Base-by-base conservation (phyloP, 2,797 vertebrate species). In the Tolypeutes matacus region DNA sequence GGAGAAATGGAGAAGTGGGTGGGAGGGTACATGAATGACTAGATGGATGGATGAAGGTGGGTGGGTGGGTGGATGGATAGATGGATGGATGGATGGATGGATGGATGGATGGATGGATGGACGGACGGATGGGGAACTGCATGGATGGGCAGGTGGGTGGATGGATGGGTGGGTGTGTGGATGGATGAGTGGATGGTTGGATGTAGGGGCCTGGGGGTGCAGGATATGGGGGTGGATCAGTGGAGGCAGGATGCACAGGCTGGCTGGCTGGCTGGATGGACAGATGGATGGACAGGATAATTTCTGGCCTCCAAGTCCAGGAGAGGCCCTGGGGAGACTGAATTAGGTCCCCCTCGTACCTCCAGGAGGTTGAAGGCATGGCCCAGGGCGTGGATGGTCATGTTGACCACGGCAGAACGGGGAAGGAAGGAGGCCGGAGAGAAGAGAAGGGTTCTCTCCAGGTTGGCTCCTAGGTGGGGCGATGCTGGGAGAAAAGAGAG, bases 341-440 rank as follows among this genome's bases (percentile, higher is more conserved):
- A 2, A 39, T 0, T 5, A n/a, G 65, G 23, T 15, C 0, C 1
- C 29, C 82, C 95, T 98, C 98, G 98, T 97, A 98, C 99, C 98
- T 99, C 99, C 81, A 99, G 95, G 21, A 99, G 96, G 98, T 99
- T 99, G 96, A 99, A 95, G 78, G 99, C 98, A 97, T 96, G 98
- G 7, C 99, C 99, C 56, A 99, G 97, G 64, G 98, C 91, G 60
- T 99, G 98, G 31, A 98, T 51, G 0, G 99, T 99, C 95, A 99
- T 90, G 97, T 99, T 99, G 15, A 97, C 97, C 77, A 97, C 97
- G 49, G 98, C 97, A 92, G 98, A 99, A 89, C 98, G 98, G 5
- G 99, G 99, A 20, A 99, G 96, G 97, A 99, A 99, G 23, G 99
- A 99, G 91, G 98, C 96, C 29, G 99, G 98, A 60, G 99, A 99